These are phyloP conservation scores for Formica aserva DNA, from an alignment of 2,888 invertebrate species.

Conservation along the genomic window DNA sequence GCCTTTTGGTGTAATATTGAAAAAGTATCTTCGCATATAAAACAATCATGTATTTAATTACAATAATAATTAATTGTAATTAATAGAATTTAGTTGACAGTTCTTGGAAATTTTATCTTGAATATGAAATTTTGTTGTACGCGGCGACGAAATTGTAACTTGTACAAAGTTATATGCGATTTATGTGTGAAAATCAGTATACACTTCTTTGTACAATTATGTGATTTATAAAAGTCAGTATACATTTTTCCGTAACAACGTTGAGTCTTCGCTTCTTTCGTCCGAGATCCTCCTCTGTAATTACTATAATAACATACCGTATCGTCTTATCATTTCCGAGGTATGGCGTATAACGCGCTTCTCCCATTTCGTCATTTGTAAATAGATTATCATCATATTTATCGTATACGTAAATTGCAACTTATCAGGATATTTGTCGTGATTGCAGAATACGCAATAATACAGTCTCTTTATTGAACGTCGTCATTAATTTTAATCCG, in stretches of 20 bases:
- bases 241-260: conserved; percentile 22
- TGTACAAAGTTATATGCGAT: conserved; percentile 38
- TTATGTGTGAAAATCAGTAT: conserved; percentile 10
- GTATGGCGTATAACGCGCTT: conserved; percentile 55
- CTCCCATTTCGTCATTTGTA: conserved; percentile 74
- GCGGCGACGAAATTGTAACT: conserved; percentile 5
- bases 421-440: conserved; percentile 50
- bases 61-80: neutral
- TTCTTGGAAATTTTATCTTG: neutral
- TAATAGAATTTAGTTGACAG: neutral
- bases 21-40: neutral
- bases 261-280: conserved; percentile 40
- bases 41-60: neutral
- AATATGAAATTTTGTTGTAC: conserved; percentile 13
- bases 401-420: conserved; percentile 65
- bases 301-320: conserved; percentile 39
- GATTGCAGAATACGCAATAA: conserved; percentile 21
- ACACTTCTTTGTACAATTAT: conserved; percentile 23
- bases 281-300: conserved; percentile 48
- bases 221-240: conserved; percentile 20
- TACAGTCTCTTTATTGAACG: conserved; percentile 1
- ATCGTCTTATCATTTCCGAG: conserved; percentile 55
- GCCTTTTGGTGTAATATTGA: neutral
- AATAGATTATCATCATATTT: conserved; percentile 73
- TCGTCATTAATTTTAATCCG: conserved; percentile 36